A percentile compares a stretch with the other conserved stretches of the same genome.
phyloP scores from a whole-genome alignment of 2,888 invertebrate genomes.

The Eilema depressum region DNA sequence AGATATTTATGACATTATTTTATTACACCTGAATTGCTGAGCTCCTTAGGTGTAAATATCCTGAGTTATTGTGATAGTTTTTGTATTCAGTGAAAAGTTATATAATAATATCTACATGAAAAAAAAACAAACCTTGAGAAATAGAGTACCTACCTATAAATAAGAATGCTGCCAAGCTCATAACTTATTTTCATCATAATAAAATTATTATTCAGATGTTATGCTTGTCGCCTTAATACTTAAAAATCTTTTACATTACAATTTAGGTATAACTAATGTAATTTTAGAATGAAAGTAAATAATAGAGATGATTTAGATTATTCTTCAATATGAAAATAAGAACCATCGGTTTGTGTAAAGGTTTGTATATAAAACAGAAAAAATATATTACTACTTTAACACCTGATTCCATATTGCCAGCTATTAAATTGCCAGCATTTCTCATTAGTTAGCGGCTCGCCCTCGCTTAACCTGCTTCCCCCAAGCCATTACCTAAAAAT shows the following conservation, averaged over 20 bases:
- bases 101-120: neutral
- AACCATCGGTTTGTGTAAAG: neutral
- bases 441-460: slow-evolving; percentile 46
- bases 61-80: slow-evolving; percentile 26
- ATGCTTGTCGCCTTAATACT: too few relatives aligned
- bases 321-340: neutral
- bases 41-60: slow-evolving; percentile 29
- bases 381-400: slow-evolving; percentile 27
- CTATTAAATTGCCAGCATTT: slow-evolving; percentile 48
- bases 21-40: slow-evolving; percentile 47
- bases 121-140: neutral
- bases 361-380: neutral
- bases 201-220: too few relatives aligned
- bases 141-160: neutral
- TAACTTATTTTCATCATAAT: too few relatives aligned
- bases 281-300: neutral
- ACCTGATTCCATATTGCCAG: slow-evolving; percentile 45
- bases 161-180: neutral
- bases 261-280: too few relatives aligned
- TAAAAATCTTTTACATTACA: too few relatives aligned
- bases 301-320: neutral
- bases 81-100: neutral
- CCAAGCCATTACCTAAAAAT: slow-evolving; percentile 50
- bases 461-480: slow-evolving; percentile 49
- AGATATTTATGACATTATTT: slow-evolving; percentile 57